Evolutionary conservation across 2,113 vertebrate species (phyloP), one percentile per base, ranked within the genome.

Genomic region (Neotoma lepida): DNA sequence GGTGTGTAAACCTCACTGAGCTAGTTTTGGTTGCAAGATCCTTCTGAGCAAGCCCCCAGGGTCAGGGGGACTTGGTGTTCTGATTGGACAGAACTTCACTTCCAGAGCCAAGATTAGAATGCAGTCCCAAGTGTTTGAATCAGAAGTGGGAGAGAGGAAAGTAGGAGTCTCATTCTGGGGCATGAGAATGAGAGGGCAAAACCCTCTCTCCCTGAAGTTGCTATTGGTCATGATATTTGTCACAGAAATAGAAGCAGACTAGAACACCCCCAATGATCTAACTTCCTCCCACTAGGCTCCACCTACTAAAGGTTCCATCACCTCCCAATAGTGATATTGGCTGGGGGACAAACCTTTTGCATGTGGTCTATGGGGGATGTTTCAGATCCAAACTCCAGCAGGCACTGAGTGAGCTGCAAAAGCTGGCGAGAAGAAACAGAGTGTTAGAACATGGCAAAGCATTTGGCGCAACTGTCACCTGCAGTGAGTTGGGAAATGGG

Each of bases 1-100:
- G n/a, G 49, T 49, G 9, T 0, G 1, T 9, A 18, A 44, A 56
- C 33, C 15, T 87, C 35, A 44, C 3, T 35, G 54, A 56, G 6
- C 33, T 24, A 22, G 0, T 22, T 33, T 18, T 30, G 74, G 15
- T n/a, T 8, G 4, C 5, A 1, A 9, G 3, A 13, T 54, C 24
- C 46, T 63, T 68, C 84, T 71, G 58, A 74, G 51, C 9, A 35
- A 15, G 30, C 28, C 18, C 0, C 22, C 51, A 3, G 2, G 28
- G 70, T 76, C 61, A 56, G 20, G 64, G 74, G 0, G 0, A 39
- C 54, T 41, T 10, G 18, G 2, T 35, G 46, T 63, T 70, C 86
- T 61, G 44, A 76, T 4, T n/a, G 78, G 49, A 35, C 15, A 9
- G 24, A 88, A 51, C 28, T 6, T 33, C 44, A 73, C 46, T 78